A percentile compares a stretch with the other conserved stretches of the same genome.
Conservation (phyloP, 2,888 invertebrate species). For the Gastrophysa polygoni region DNA sequence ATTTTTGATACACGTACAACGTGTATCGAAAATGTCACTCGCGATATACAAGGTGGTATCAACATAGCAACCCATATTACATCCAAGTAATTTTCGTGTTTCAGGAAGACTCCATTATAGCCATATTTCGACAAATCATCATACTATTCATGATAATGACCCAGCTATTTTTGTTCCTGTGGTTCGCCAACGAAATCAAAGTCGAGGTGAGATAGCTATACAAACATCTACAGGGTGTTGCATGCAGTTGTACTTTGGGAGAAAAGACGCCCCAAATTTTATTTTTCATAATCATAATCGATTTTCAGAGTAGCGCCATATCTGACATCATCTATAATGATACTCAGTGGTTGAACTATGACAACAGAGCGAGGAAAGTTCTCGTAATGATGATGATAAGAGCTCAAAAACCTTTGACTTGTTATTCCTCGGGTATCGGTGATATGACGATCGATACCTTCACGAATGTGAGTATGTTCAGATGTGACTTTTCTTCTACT, state of each 20-base stretch:
- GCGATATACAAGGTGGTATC: too few relatives aligned
- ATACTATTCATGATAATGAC: constrained; percentile 14
- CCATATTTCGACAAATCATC: constrained; percentile 7
- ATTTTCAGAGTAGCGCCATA: constrained; percentile 15
- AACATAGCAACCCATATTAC: neutral
- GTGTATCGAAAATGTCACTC: too few relatives aligned
- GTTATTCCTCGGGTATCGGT: constrained; percentile 16
- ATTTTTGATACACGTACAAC: too few relatives aligned
- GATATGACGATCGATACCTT: constrained; percentile 24
- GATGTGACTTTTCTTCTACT: too few relatives aligned
- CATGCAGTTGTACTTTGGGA: too few relatives aligned
- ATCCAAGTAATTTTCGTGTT: neutral
- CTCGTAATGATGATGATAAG: constrained; percentile 17
- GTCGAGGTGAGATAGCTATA: constrained; percentile 19
- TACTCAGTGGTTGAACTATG: constrained; percentile 16
- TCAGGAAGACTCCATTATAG: constrained; percentile 20
- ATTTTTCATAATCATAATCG: neutral
- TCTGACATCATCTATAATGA: constrained; percentile 20
- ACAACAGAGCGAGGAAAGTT: constrained; percentile 3
- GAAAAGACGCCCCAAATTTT: too few relatives aligned
- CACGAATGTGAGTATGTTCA: constrained; percentile 18
- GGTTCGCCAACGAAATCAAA: constrained; percentile 27
- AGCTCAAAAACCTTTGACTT: constrained; percentile 19
- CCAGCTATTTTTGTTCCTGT: constrained; percentile 25
- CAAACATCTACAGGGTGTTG: too few relatives aligned